Conservation (phyloP, 2,113 vertebrate species). For the Crotalus horridus region DNA sequence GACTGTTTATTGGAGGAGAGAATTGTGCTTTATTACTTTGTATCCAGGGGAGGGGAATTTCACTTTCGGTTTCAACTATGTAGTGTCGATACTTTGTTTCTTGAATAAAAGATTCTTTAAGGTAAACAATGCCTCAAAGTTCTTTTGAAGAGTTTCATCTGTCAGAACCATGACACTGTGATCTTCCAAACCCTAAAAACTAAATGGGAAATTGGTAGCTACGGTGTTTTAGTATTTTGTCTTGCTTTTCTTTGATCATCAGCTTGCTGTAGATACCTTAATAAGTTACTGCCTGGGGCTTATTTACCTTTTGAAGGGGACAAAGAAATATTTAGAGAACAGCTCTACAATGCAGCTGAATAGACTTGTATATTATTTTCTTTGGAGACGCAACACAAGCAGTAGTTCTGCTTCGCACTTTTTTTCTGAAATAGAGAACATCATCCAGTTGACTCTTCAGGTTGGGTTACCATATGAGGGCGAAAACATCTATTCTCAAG, state of each 20-base stretch:
- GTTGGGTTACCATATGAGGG: not conserved
- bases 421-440: not conserved
- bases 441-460: not conserved
- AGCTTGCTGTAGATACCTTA: not conserved
- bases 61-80: too few relatives aligned
- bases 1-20: too few relatives aligned
- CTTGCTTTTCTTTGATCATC: not conserved
- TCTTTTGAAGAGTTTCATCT: too few relatives aligned
- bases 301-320: not conserved
- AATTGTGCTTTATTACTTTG: too few relatives aligned
- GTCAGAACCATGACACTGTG: too few relatives aligned
- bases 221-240: not conserved
- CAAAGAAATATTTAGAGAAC: not conserved
- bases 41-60: too few relatives aligned
- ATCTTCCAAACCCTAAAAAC: not conserved
- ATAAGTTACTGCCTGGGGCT: not conserved
- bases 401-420: not conserved
- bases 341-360: not conserved
- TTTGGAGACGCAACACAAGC: not conserved
- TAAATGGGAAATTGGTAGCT: not conserved
- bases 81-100: too few relatives aligned
- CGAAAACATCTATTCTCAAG: slow-evolving; percentile 5
- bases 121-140: too few relatives aligned
- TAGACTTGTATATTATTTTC: slow-evolving; percentile 16
- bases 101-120: too few relatives aligned